Conservation (phyloP, 2,797 vertebrate genomes). For the Poecilia gillii region DNA sequence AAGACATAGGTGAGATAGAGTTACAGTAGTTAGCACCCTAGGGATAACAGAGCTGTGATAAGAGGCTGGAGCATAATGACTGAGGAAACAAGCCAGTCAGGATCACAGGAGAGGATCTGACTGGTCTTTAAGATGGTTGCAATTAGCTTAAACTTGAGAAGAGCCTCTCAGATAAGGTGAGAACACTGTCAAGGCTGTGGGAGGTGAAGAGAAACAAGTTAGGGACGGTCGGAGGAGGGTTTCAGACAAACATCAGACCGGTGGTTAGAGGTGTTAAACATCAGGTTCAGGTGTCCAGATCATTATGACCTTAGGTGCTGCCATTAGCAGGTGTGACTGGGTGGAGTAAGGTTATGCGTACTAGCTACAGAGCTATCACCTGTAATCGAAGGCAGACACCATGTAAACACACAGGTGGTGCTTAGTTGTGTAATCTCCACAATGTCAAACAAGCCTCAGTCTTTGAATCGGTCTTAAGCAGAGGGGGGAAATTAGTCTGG, state of each 20-base stretch:
- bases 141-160: conserved; percentile 68
- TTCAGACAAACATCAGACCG: conserved; percentile 63
- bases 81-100: conserved; percentile 71
- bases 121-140: conserved; percentile 66
- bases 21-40: conserved; percentile 58
- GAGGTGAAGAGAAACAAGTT: conserved; percentile 43
- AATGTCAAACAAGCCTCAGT: conserved; percentile 12
- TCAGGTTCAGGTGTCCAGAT: conserved; percentile 42
- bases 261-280: conserved; percentile 67
- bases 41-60: conserved; percentile 63
- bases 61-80: conserved; percentile 63
- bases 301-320: conserved; percentile 65
- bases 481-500: background rate
- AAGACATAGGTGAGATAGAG: conserved; percentile 39
- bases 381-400: conserved; percentile 50
- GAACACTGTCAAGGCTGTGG: conserved; percentile 48
- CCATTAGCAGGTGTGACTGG: conserved; percentile 73
- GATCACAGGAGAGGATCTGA: conserved; percentile 76
- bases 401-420: background rate
- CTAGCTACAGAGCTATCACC: conserved; percentile 58
- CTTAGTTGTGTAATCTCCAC: conserved; percentile 1
- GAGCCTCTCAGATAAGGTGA: conserved; percentile 67
- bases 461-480: conserved; percentile 33
- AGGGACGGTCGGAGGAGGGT: conserved; percentile 35
- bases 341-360: conserved; percentile 41